phyloP scores from a whole-genome alignment of 2,888 invertebrate species.

The Tortrix viridana region DNA sequence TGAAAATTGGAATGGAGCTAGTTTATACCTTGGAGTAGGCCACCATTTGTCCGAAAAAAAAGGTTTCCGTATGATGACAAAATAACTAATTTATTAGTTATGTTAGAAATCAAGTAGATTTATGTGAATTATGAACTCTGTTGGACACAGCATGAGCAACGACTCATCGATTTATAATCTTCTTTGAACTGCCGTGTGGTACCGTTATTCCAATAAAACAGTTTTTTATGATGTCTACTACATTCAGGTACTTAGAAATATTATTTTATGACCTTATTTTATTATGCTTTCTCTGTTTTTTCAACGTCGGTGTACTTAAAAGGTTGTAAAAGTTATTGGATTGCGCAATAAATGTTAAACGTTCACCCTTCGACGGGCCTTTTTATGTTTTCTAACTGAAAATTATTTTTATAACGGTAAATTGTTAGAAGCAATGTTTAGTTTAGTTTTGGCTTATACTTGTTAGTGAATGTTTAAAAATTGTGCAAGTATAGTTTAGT shows the following conservation, averaged over 20 bases:
- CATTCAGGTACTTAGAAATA: conserved; percentile 5
- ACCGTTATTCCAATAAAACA: too few species aligned
- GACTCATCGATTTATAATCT: too few species aligned
- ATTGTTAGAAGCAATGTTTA: not conserved
- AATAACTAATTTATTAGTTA: too few species aligned
- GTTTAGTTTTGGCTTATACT: not conserved
- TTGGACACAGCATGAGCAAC: too few species aligned
- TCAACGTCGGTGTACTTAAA: conserved; percentile 8
- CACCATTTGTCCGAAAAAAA: too few species aligned
- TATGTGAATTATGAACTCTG: too few species aligned
- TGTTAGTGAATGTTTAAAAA: not conserved
- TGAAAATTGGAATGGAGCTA: too few species aligned
- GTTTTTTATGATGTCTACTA: not conserved
- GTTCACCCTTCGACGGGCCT: not conserved
- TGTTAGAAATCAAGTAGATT: too few species aligned
- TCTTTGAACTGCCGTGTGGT: too few species aligned
- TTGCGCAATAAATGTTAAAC: conserved; percentile 17
- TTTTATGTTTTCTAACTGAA: not conserved
- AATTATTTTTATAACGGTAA: not conserved
- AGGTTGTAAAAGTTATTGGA: conserved; percentile 6
- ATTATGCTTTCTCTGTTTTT: conserved; percentile 5
- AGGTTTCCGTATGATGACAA: too few species aligned
- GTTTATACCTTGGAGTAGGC: too few species aligned
- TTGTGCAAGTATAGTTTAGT: not conserved
- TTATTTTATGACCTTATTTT: not conserved